phyloP scores from a whole-genome alignment of 2,797 vertebrate genomes.

The Sciurus carolinensis region DNA sequence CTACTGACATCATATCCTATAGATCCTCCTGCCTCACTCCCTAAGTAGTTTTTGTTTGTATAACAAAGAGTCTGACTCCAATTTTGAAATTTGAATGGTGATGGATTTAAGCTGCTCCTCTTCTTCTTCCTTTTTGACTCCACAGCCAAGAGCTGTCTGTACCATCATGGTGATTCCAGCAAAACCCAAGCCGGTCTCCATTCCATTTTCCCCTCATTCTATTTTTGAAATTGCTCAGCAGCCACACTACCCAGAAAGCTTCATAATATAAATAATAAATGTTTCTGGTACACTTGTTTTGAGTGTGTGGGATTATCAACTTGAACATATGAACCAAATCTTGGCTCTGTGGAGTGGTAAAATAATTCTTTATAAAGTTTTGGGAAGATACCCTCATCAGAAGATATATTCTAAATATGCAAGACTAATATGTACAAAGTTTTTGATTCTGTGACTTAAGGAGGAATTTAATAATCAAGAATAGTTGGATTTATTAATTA shows the following conservation, averaged over 20 bases:
- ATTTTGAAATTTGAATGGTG: not conserved
- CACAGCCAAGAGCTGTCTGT: not conserved
- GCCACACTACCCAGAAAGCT: not conserved
- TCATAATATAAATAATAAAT: not conserved
- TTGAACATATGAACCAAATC: not conserved
- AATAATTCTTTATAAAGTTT: not conserved
- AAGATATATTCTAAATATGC: not conserved
- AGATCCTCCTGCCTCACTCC: not conserved
- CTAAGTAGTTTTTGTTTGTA: not conserved
- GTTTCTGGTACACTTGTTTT: rapidly evolving
- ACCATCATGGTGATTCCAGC: no score
- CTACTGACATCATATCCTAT: not conserved
- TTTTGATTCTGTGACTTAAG: not conserved
- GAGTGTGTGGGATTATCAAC: rapidly evolving
- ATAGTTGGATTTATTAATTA: not conserved
- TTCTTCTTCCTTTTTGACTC: not conserved
- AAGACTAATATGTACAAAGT: not conserved
- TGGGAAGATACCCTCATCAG: not conserved
- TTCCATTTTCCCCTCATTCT: not conserved
- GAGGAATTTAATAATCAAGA: not conserved
- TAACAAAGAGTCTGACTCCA: not conserved
- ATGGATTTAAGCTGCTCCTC: not conserved
- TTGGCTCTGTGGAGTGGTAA: not conserved
- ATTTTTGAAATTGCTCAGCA: not conserved
- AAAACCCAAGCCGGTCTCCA: not conserved